Percentiles rank a stretch among this genome's conserved stretches.
Conservation (phyloP, 2,888 invertebrate species). For the Branchipolynoe longqiensis region DNA sequence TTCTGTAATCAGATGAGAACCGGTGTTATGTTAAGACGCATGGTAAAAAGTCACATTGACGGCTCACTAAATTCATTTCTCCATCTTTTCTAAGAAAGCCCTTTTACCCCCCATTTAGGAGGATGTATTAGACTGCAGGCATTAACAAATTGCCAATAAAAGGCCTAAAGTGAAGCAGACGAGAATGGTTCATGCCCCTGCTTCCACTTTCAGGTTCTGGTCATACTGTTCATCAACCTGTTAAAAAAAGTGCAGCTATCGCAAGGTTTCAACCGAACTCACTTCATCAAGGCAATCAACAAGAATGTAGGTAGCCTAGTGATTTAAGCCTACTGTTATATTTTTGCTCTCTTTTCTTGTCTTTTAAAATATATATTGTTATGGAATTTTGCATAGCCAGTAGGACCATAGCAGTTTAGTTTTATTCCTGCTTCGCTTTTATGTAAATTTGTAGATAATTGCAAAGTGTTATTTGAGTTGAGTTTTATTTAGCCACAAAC, state of each 20-base stretch:
- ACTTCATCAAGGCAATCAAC: conserved; percentile 25
- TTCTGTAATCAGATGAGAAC: too few relatives aligned
- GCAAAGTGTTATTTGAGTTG: neutral
- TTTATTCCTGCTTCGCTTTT: neutral
- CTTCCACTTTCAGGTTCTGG: conserved; percentile 8
- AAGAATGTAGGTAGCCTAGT: conserved; percentile 46
- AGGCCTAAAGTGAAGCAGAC: too few relatives aligned
- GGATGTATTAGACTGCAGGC: too few relatives aligned
- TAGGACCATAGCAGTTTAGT: neutral
- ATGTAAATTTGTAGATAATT: neutral
- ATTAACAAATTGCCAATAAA: too few relatives aligned
- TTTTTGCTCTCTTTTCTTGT: too few relatives aligned
- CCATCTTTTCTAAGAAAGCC: too few relatives aligned
- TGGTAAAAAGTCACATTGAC: too few relatives aligned
- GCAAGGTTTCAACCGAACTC: conserved; percentile 33
- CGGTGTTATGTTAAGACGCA: too few relatives aligned
- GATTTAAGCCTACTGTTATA: too few relatives aligned
- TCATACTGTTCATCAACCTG: conserved; percentile 1
- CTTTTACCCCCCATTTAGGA: too few relatives aligned
- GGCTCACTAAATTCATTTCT: too few relatives aligned
- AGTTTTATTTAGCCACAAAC: neutral
- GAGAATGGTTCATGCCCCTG: neutral
- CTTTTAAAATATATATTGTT: neutral
- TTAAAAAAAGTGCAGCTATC: conserved; percentile 11
- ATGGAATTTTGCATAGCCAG: neutral